These are phyloP conservation scores for Diceros bicornis DNA, from an alignment of 2,797 vertebrate genomes.

Conservation along the genomic window DNA sequence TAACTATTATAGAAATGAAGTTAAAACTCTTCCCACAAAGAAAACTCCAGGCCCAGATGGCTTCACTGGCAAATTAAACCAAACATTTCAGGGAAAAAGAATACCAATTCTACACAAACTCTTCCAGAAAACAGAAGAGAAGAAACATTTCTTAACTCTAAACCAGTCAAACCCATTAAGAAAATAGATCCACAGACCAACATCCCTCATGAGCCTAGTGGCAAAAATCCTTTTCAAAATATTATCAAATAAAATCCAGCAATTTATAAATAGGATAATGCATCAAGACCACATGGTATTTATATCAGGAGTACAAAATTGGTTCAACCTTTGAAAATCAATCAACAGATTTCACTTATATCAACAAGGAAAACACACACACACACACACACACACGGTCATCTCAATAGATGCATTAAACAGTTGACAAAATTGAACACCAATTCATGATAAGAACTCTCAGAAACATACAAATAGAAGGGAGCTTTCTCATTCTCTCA, in stretches of 20 bases:
- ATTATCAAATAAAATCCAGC: constrained; percentile 14
- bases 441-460: neutral
- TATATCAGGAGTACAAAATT: neutral
- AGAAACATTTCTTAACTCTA: neutral
- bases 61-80: neutral
- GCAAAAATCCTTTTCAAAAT: neutral
- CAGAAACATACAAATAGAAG: neutral
- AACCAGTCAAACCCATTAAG: neutral
- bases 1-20: neutral
- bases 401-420: neutral
- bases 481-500: neutral
- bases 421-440: neutral
- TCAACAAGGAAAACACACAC: neutral
- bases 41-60: neutral
- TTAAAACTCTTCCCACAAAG: neutral
- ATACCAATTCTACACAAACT: neutral
- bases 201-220: neutral
- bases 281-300: neutral
- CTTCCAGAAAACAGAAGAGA: neutral
- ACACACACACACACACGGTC: neutral
- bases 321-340: neutral
- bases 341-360: neutral
- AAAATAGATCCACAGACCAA: neutral
- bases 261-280: neutral
- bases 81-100: neutral